These are phyloP conservation scores for Trichopoda pennipes DNA, from an alignment of 2,888 invertebrate genomes.

Conservation along the genomic window DNA sequence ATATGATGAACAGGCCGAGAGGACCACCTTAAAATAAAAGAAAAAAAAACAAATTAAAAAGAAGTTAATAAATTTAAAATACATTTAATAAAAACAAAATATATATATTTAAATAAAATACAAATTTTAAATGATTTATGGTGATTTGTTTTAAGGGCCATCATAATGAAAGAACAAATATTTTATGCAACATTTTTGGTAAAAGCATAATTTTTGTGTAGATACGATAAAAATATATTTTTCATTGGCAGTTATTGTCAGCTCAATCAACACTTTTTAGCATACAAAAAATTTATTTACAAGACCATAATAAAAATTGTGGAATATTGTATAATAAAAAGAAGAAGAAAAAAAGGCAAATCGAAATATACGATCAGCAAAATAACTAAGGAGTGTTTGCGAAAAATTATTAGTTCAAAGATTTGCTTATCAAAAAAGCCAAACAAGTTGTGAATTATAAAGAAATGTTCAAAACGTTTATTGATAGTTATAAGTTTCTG, in stretches of 20 bases:
- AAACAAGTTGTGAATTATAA: conserved; percentile 22
- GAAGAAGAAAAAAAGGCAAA: conserved; percentile 22
- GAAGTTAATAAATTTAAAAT: background rate
- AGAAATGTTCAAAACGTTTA: conserved; percentile 42
- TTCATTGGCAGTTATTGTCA: conserved; percentile 62
- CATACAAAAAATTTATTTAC: conserved; percentile 43
- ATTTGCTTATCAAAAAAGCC: conserved; percentile 69
- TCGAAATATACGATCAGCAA: background rate
- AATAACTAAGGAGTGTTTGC: conserved; percentile 68
- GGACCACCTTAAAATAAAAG: conserved; percentile 86
- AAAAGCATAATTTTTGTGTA: background rate
- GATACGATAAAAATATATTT: conserved; percentile 48
- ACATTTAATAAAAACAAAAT: background rate
- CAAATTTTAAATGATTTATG: conserved; percentile 33
- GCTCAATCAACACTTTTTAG: conserved; percentile 63
- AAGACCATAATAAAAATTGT: conserved; percentile 22
- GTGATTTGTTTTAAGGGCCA: conserved; percentile 17
- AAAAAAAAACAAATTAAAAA: conserved; percentile 33
- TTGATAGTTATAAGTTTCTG: conserved; percentile 49
- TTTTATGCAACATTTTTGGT: conserved; percentile 16
- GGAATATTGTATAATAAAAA: conserved; percentile 7
- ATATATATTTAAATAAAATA: background rate
- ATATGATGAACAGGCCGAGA: conserved; percentile 97
- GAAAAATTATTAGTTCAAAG: conserved; percentile 78
- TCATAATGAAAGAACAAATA: conserved; percentile 39